Base-by-base conservation (phyloP, 2,888 invertebrate genomes). In the Sinodicranocentrus sp. region DNA sequence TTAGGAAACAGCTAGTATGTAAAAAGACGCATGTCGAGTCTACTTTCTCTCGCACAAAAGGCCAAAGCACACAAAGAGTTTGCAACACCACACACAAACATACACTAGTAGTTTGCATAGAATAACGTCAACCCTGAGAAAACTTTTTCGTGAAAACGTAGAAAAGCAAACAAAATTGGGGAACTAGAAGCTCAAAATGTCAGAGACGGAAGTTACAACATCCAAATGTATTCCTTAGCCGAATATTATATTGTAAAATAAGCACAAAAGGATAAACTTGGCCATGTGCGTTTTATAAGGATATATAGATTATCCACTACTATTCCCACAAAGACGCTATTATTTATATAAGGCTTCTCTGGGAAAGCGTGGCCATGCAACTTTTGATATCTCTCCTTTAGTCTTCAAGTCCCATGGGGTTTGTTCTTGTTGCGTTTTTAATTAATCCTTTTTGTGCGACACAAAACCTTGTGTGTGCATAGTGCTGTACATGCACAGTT, bases 391-490 rank as follows among this genome's bases (percentile, higher is more conserved):
- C 48, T 48, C 48, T 48, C n/a, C n/a, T n/a, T n/a, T n/a, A n/a
- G n/a, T 48, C 15, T n/a, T 6, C 17, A 28, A 13, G 8, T 61
- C 61, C 61, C 61, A 28, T 15, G 61, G 61, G 28, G 21, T 33
- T 28, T n/a, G 17, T 61, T 28, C 61, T 28, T 61, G 61, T 26
- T 61, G 61, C 61, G 61, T 61, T 61, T 61, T 61, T 61, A 61
- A 61, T 61, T 61, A 61, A 61, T 61, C 26, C 61, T 26, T 10
- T 39, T 57, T 57, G 25, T 23, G 23, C 23, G 25, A 57, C 25
- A 25, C n/a, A 19, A n/a, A 8, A 57, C 57, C 10, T 57, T 10
- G 23, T 48, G 6, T 48, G 10, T 10, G 10, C n/a, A 15, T 48
- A 10, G 13, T 48, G 2, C 13, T 2, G 5, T 48, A 57, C 25